Base-by-base conservation (phyloP, 2,888 invertebrate species). In the Brachypterus glaber region DNA sequence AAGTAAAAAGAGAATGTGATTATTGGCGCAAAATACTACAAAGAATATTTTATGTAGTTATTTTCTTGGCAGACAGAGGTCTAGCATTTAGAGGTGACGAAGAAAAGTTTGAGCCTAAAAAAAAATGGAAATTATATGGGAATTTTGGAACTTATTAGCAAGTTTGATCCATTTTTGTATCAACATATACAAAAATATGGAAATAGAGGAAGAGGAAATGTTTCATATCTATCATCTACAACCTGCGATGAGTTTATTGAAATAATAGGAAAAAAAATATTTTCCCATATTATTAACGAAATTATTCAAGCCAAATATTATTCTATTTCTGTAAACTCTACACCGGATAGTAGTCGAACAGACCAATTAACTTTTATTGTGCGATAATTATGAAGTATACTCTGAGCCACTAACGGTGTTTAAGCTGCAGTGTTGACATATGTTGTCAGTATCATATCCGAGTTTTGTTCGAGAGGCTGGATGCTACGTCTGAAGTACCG, bases 331-430 rank as follows among this genome's bases (percentile, higher is more conserved):
- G 21, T 21, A 21, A 9, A 21, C 9, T 21, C 21, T 21, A 58
- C 51, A 13, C 55, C 55, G 25, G 55, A 58, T 50, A 31, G 51
- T 32, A 48, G 51, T 26, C 54, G 55, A 43, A 34, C 51, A 43
- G 55, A 58, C 43, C 57, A 60, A 34, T 43, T 58, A 21, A 51
- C 54, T 38, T 47, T 56, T 18, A 51, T 55, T 8, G 41, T 59
- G 44, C 39, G 54, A 47, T 57, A 59, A n/a, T n/a, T n/a, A n/a
- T n/a, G n/a, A n/a, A n/a, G n/a, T n/a, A n/a, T n/a, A n/a, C n/a
- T n/a, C n/a, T n/a, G n/a, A n/a, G n/a, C n/a, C n/a, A n/a, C n/a
- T n/a, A n/a, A n/a, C n/a, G n/a, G n/a, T n/a, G n/a, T n/a, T n/a
- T n/a, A n/a, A n/a, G n/a, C n/a, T n/a, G n/a, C n/a, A n/a, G n/a